Base-by-base conservation (phyloP, 2,113 vertebrate genomes). In the Eulemur macaco region DNA sequence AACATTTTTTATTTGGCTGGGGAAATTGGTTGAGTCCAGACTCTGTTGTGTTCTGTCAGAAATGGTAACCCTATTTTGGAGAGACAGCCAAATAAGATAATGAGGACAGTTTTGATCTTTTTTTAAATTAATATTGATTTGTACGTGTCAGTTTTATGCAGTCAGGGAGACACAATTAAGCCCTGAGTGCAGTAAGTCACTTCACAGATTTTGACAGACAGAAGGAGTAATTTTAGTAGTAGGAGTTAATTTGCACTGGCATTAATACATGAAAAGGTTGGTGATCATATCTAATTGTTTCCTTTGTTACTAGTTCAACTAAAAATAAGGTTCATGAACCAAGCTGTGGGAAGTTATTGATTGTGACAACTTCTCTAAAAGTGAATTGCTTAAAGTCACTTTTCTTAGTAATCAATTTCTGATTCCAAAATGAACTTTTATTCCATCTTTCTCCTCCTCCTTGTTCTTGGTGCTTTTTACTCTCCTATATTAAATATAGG, bases 51-150 rank as follows among this genome's bases (percentile, higher is more conserved):
- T 93, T 94, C 84, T 97, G 66, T 86, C 74, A 64, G 82, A 56
- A 54, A 96, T 96, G 27, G 25, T 93, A 89, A 74, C 78, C 5
- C 66, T 88, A 73, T 50, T 47, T 0, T 76, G 58, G 21, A 95
- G 42, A 96, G 80, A 76, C 27, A 97, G 54, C 47, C 74, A 98
- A 93, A 91, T 98, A 87, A 94, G 87, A 89, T 94, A 97, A 90
- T 86, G 63, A 97, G 37, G 91, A 87, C 31, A 88, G 94, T 94
- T 97, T 96, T 97, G 83, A 93, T 96, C 69, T 82, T 85, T 8
- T 82, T 74, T 95, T 93, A 8, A 96, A 98, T 98, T 97, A 97
- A 93, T 96, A 96, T 91, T 97, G 96, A 98, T 95, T 96, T 98
- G 95, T 95, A 77, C 78, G 13, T 95, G 92, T 96, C 96, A 97